A percentile compares a stretch with the other conserved stretches of the same genome.
Conservation (phyloP, 2,888 invertebrate species). For the Sicus ferrugineus region DNA sequence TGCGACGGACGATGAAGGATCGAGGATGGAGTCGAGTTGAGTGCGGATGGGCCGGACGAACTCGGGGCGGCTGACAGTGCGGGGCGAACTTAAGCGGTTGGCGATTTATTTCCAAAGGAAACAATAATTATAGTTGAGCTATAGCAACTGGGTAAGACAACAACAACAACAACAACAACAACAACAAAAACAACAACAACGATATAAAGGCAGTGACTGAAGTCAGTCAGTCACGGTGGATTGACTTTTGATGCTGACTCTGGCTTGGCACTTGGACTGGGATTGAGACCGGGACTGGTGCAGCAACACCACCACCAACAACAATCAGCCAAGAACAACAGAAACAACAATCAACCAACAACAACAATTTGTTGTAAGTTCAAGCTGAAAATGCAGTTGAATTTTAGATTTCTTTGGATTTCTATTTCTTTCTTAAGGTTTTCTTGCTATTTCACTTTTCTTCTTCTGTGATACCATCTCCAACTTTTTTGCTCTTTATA, state of each 20-base stretch:
- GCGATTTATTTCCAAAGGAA: constrained; percentile 54
- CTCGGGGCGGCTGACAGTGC: constrained; percentile 16
- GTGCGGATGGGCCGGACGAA: background rate
- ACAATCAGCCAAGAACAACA: background rate
- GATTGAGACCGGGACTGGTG: constrained; percentile 12
- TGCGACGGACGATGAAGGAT: background rate
- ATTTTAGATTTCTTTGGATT: constrained; percentile 14
- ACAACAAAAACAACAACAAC: constrained; percentile 27
- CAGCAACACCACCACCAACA: background rate
- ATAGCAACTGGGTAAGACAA: constrained; percentile 25
- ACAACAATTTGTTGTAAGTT: background rate
- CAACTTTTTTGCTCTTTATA: background rate
- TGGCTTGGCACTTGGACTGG: constrained; percentile 40
- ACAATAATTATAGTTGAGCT: constrained; percentile 51
- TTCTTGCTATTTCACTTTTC: background rate
- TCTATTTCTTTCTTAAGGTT: background rate
- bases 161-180: constrained; percentile 31
- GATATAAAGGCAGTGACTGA: constrained; percentile 23
- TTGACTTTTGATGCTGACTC: constrained; percentile 46
- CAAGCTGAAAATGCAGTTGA: too few species aligned
- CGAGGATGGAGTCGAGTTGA: background rate
- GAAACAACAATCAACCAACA: too few species aligned
- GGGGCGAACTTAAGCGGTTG: constrained; percentile 44
- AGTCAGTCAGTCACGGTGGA: constrained; percentile 44
- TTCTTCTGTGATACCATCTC: background rate